Conservation (phyloP, 2,113 vertebrate genomes). For the Bos javanicus region DNA sequence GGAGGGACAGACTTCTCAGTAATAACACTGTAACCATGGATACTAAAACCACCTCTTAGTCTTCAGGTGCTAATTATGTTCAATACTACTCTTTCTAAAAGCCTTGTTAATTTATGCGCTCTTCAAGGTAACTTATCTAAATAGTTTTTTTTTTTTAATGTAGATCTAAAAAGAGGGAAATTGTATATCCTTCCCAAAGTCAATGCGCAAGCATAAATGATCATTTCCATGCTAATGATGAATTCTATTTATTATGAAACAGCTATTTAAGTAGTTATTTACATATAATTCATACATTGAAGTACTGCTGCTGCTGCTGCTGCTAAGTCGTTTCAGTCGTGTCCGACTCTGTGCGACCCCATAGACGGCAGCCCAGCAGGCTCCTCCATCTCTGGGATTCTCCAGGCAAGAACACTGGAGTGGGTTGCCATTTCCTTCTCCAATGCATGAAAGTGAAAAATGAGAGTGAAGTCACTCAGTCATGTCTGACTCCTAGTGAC, state of each 20-base stretch:
- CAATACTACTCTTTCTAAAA: neutral
- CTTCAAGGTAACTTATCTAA: neutral
- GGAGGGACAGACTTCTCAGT: neutral
- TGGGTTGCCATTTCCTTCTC: too few species aligned
- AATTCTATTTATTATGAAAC: neutral
- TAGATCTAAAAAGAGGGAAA: neutral
- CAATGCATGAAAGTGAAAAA: too few species aligned
- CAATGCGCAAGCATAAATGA: neutral
- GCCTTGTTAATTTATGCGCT: neutral
- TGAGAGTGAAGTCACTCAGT: too few species aligned
- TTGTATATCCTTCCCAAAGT: neutral
- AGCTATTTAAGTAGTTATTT: neutral
- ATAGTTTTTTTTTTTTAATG: neutral
- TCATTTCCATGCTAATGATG: neutral
- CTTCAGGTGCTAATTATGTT: neutral
- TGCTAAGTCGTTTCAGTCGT: too few species aligned
- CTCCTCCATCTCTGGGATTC: too few species aligned
- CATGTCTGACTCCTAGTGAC: too few species aligned
- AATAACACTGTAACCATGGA: neutral
- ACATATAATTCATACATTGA: neutral
- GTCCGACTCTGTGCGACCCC: too few species aligned
- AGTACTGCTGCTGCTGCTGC: neutral
- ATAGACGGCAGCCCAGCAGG: too few species aligned
- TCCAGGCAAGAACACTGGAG: too few species aligned
- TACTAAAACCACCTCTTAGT: neutral